Evolutionary conservation across 2,797 vertebrate genomes (phyloP).

Genomic region (Tenualosa thibaudeaui): DNA sequence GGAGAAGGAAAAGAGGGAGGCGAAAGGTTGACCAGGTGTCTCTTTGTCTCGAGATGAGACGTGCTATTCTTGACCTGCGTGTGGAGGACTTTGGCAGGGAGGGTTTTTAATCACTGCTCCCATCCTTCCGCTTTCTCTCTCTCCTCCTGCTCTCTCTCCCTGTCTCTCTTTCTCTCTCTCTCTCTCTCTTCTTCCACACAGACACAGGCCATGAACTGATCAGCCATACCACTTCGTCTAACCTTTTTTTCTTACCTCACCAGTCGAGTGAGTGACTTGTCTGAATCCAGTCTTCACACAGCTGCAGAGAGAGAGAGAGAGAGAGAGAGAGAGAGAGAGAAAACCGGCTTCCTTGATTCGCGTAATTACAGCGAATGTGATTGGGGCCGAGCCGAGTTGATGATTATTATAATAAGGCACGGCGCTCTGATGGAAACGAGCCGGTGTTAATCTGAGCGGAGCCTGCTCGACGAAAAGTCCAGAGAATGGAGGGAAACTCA

Average conservation of each 20-base stretch:
- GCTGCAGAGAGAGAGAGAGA: conserved; percentile 34
- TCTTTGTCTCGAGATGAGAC: not conserved
- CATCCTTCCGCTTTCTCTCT: not conserved
- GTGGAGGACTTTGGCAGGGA: not conserved
- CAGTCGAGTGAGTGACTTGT: not conserved
- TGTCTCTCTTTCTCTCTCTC: not conserved
- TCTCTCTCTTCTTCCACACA: not conserved
- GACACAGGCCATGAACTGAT: conserved; percentile 39
- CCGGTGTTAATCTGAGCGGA: conserved; percentile 51
- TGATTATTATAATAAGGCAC: conserved; percentile 60
- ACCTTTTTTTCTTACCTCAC: conserved; percentile 33
- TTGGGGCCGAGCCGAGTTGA: conserved; percentile 46
- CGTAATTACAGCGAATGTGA: conserved; percentile 57
- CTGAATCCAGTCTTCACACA: not conserved
- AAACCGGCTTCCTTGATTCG: conserved; percentile 50
- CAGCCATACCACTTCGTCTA: conserved; percentile 41
- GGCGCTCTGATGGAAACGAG: conserved; percentile 54
- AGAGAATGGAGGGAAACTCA: conserved; percentile 51
- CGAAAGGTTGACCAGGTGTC: not conserved
- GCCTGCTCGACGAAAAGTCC: conserved; percentile 52
- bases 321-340: not conserved
- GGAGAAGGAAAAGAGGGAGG: not conserved
- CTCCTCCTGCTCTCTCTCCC: not conserved
- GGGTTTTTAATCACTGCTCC: not conserved
- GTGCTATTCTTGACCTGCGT: not conserved